These are phyloP conservation scores for Matsumurasca onukii DNA, from an alignment of 1,140 invertebrate species.

Conservation along the genomic window DNA sequence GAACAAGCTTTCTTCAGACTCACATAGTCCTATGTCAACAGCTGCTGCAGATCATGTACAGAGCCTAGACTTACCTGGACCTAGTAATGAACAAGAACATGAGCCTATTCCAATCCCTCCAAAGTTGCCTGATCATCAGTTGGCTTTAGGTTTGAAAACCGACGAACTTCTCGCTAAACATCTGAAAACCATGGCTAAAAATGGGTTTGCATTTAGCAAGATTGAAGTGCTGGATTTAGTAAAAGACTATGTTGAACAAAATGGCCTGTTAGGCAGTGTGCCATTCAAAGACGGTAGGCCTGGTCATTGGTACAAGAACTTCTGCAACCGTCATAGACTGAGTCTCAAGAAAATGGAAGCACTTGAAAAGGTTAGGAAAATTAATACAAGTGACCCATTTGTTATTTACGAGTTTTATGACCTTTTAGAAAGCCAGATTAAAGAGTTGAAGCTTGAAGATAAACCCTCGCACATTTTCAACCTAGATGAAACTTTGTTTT, in stretches of 20 bases:
- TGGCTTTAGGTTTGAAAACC: neutral
- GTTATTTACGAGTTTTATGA: constrained; percentile 38
- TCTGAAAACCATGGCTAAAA: too few relatives aligned
- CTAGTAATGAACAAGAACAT: too few relatives aligned
- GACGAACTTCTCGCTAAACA: neutral
- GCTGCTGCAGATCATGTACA: too few relatives aligned
- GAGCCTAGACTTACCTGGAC: too few relatives aligned
- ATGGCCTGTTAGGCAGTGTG: neutral
- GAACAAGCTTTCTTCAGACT: too few relatives aligned
- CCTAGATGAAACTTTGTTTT: constrained; percentile 34
- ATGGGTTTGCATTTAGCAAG: too few relatives aligned
- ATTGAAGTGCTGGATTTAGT: neutral
- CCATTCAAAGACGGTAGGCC: neutral
- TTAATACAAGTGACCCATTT: constrained; percentile 35
- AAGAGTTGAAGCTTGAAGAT: constrained; percentile 33
- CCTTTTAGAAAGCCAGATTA: constrained; percentile 9
- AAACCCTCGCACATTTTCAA: constrained; percentile 35
- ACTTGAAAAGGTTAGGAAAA: constrained; percentile 18
- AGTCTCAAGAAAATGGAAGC: constrained; percentile 26
- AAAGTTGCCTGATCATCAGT: neutral
- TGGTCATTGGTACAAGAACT: neutral
- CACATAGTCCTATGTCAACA: too few relatives aligned
- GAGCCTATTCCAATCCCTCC: too few relatives aligned
- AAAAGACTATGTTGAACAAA: too few relatives aligned
- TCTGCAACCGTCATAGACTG: constrained; percentile 6